Base-by-base conservation (phyloP, 2,888 invertebrate species). In the Aromia moschata region DNA sequence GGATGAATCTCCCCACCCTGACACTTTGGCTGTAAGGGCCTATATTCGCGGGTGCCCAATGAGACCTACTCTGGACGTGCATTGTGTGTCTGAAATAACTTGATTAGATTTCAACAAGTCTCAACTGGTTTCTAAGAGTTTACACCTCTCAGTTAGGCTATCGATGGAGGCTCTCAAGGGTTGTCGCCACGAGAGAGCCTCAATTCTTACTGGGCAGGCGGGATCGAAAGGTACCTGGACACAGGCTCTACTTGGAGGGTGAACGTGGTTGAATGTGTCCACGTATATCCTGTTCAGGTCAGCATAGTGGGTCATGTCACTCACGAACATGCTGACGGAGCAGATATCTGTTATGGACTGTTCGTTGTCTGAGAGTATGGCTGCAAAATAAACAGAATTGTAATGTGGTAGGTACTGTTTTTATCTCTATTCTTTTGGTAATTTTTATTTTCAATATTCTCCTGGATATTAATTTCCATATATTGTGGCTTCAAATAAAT, bases 11-110 rank as follows among this genome's bases (percentile, higher is more conserved):
- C 20, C 53, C 54, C 45, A 94, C 93, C 84, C 90, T 88, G 60
- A 93, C 87, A 1, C 93, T 92, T 83, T 97, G 97, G 77, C 96
- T 96, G 79, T 97, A 97, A 3, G 97, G 96, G 41, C 96, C 97
- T 71, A 97, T 96, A 78, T 95, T 96, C 60, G 96, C 96, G 0
- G 97, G 96, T n/a, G 96, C 96, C 97, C 97, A 97, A 79, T 97
- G 96, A 18, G 96, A 96, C 71, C 96, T 89, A 62, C 96, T 92
- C 81, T 96, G 96, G 36, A 97, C 96, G 78, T 97, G 96, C 92
- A 96, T 92, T 4, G 92, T 93, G 63, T 89, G 84, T 60, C 92
- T 86, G 69, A 52, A 70, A 67, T 56, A 16, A 51, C 5, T 46
- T 9, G 38, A 14, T 58, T 30, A 36, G 41, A 46, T 44, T 45